phyloP scores from a whole-genome alignment of 2,113 vertebrate genomes.

The Indicator maculatus region DNA sequence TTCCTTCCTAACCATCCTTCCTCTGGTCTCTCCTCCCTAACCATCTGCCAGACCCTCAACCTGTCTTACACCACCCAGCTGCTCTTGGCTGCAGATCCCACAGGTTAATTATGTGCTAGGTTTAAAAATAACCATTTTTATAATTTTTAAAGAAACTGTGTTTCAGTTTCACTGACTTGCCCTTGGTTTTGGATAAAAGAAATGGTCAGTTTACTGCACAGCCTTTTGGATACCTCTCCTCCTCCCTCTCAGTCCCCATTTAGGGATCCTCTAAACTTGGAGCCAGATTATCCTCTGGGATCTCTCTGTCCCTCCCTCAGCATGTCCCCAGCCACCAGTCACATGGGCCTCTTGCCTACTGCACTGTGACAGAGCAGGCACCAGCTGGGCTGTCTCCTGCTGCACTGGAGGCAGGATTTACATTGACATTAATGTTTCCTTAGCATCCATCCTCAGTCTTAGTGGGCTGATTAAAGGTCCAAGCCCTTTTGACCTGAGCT shows the following conservation, averaged over 20 bases:
- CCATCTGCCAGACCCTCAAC: neutral
- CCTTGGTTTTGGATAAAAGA: neutral
- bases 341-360: accelerated
- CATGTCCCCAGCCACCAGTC: neutral
- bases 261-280: neutral
- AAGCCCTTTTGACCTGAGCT: neutral
- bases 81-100: neutral
- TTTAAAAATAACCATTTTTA: neutral
- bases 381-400: accelerated
- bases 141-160: neutral
- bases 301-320: neutral
- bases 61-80: neutral
- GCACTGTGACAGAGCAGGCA: no score
- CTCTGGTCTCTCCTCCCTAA: neutral
- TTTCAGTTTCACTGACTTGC: neutral
- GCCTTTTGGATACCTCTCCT: neutral
- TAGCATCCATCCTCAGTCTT: neutral
- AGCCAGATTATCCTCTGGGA: no score
- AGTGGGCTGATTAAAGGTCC: neutral
- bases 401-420: neutral
- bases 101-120: neutral
- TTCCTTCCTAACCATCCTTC: neutral
- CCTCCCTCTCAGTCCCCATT: neutral
- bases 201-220: neutral
- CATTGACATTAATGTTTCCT: neutral